These are phyloP conservation scores for Agrotis clavis DNA, from an alignment of 2,888 invertebrate species.

Conservation along the genomic window DNA sequence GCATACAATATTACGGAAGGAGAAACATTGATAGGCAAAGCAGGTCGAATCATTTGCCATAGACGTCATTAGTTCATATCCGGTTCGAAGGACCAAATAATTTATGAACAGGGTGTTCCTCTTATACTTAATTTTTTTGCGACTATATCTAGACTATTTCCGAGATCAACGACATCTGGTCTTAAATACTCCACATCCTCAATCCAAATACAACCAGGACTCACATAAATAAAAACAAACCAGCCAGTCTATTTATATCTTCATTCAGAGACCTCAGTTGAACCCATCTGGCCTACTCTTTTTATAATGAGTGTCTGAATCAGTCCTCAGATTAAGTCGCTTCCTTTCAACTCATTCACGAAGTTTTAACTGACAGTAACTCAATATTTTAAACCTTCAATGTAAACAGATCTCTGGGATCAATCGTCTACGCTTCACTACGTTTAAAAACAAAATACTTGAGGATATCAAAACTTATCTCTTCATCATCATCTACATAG, in stretches of 20 bases:
- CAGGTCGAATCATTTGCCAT: neutral
- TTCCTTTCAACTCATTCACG: conserved; percentile 56
- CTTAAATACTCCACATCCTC: conserved; percentile 10
- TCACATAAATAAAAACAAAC: conserved; percentile 3
- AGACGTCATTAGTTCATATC: neutral
- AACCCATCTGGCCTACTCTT: conserved; percentile 37
- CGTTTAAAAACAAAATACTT: conserved; percentile 38
- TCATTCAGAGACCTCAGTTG: conserved; percentile 37
- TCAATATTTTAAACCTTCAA: conserved; percentile 32
- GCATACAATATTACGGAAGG: neutral
- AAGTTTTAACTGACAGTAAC: conserved; percentile 41
- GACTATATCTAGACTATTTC: neutral
- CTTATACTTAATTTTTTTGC: neutral
- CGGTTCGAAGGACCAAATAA: neutral
- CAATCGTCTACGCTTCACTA: conserved; percentile 51
- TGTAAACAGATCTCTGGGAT: conserved; percentile 54
- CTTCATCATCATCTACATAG: conserved; percentile 4
- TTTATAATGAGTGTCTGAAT: conserved; percentile 21
- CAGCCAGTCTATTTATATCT: conserved; percentile 32
- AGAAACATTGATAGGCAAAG: neutral
- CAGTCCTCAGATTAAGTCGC: conserved; percentile 17
- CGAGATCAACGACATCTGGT: neutral
- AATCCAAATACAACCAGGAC: conserved; percentile 13
- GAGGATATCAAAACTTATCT: conserved; percentile 20
- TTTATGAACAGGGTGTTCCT: neutral